Conservation (phyloP, 1,140 invertebrate genomes). For the Ips nitidus region DNA sequence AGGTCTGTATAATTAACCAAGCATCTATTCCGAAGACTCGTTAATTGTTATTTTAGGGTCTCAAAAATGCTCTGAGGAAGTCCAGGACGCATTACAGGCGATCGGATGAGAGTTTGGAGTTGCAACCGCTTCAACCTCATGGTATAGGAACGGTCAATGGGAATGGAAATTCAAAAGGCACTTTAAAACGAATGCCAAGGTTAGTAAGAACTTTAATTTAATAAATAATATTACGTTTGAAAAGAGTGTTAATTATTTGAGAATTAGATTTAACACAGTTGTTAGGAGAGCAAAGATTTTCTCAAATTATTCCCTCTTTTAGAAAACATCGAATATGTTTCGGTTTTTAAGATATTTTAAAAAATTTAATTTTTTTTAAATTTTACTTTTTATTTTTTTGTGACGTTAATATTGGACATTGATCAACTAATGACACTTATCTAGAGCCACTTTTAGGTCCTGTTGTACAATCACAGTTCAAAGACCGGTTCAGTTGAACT, state of each 20-base stretch:
- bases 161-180: slow-evolving; percentile 54
- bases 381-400: no score
- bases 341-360: no score
- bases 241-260: background rate
- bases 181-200: slow-evolving; percentile 66
- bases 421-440: no score
- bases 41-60: slow-evolving; percentile 48
- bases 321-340: no score
- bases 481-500: no score
- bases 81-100: slow-evolving; percentile 56
- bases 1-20: slow-evolving; percentile 54
- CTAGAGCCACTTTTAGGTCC: no score
- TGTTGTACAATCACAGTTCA: no score
- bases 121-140: slow-evolving; percentile 62
- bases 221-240: background rate
- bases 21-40: background rate
- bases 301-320: no score
- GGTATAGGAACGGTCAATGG: slow-evolving; percentile 24
- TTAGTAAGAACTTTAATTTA: slow-evolving; percentile 30
- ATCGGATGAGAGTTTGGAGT: slow-evolving; percentile 66
- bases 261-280: no score
- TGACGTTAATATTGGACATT: no score
- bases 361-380: no score
- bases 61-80: slow-evolving; percentile 59
- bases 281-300: no score